Base-by-base conservation (phyloP, 2,113 vertebrate genomes). In the Trogon melanurus region DNA sequence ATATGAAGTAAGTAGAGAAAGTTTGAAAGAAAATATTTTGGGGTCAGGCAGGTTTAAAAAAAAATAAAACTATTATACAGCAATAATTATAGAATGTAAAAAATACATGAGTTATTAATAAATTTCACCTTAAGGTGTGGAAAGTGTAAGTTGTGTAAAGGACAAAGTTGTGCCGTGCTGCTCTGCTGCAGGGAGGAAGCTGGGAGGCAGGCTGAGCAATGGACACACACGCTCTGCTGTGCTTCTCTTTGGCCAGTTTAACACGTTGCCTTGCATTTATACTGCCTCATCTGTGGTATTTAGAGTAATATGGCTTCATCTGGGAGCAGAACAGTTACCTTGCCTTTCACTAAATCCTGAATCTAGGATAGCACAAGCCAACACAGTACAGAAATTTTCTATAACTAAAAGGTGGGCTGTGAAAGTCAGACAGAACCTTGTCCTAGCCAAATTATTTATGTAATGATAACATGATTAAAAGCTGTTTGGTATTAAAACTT, bases 381-480 rank as follows among this genome's bases (percentile, higher is more conserved):
- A 58, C 26, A 23, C 1, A 2, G 26, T 44, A 56, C 23, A 64
- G 50, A 73, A 50, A 61, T 88, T 82, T 94, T 30, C 13, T 54
- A 0, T 45, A 61, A 32, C 62, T 57, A 44, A 74, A 84, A 72
- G 11, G 4, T 34, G 20, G 51, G 22, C 36, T 76, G 13, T 66
- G 50, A 54, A 85, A 79, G 8, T 73, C 29, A 88, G 78, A 44
- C 18, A 83, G 56, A 85, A 45, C 29, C 45, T 90, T 60, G 8
- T 62, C 48, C 66, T 58, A 34, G 54, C 4, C 71, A 57, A 83
- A 79, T 94, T 67, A 38, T 93, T 83, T 90, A 78, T 25, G 65
- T 80, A 29, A 88, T 88, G 78, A 71, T 78, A 86, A 86, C 54
- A 70, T 88, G 38, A 96, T 95, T 95, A 96, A 93, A 96, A 92